Percentiles rank a stretch among this genome's conserved stretches.
Conservation (phyloP, 2,113 vertebrate genomes). For the Rhinogobius similis region DNA sequence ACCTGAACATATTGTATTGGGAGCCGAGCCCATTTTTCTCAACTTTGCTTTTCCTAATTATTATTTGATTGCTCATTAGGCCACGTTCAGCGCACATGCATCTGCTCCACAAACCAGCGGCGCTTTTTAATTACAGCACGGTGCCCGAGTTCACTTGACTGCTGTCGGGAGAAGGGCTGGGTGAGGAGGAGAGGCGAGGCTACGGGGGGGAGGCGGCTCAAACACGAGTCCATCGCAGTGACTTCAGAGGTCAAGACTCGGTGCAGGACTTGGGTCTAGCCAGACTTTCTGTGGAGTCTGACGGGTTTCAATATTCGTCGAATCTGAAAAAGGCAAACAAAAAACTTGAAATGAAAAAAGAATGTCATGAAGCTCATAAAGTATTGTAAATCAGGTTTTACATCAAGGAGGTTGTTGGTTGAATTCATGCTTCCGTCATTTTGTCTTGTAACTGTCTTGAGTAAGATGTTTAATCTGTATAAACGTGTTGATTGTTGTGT, state of each 20-base stretch:
- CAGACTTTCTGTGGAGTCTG: too few species aligned
- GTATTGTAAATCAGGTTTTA: too few species aligned
- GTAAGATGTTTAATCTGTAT: too few species aligned
- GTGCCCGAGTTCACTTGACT: slow-evolving; percentile 47
- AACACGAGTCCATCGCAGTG: not conserved
- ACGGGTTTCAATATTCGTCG: too few species aligned
- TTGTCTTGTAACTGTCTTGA: too few species aligned
- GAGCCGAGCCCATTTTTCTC: slow-evolving; percentile 45
- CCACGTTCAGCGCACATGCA: slow-evolving; percentile 54
- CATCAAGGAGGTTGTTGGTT: too few species aligned
- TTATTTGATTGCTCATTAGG: slow-evolving; percentile 81
- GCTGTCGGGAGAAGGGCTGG: slow-evolving; percentile 24
- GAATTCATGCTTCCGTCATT: too few species aligned
- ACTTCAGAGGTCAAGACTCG: not conserved
- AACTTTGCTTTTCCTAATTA: slow-evolving; percentile 73
- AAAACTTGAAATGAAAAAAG: too few species aligned
- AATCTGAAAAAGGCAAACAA: too few species aligned
- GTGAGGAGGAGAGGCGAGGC: not conserved
- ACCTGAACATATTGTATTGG: slow-evolving; percentile 66
- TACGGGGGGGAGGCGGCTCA: not conserved
- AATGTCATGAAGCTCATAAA: too few species aligned
- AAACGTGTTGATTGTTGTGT: too few species aligned
- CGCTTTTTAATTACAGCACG: slow-evolving; percentile 62
- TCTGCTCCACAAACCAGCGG: slow-evolving; percentile 62
- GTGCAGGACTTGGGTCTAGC: not conserved